Evolutionary conservation across 2,113 vertebrate species (phyloP).

Genomic region (Lophura nycthemera): DNA sequence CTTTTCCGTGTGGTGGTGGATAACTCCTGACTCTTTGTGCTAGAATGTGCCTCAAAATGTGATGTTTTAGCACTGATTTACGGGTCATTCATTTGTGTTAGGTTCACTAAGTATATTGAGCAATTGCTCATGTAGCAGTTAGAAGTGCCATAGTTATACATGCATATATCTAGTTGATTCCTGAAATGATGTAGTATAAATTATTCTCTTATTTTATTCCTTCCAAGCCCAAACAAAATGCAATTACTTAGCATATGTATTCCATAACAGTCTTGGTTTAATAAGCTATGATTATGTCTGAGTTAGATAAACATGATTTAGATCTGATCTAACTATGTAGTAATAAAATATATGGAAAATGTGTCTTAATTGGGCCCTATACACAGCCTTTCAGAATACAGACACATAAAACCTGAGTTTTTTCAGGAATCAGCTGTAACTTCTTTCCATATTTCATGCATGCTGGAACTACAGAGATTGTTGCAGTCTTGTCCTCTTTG

Average conservation of each 20-base stretch:
- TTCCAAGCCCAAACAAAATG: not conserved
- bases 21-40: not conserved
- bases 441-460: not conserved
- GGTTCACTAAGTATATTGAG: not conserved
- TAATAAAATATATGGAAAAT: not conserved
- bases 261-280: not conserved
- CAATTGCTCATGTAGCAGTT: not conserved
- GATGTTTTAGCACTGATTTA: not conserved
- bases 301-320: slow-evolving; percentile 24
- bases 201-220: not conserved
- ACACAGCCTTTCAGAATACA: not conserved
- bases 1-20: not conserved
- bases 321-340: not conserved
- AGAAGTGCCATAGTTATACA: not conserved
- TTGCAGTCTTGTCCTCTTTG: not conserved
- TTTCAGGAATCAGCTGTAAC: not conserved
- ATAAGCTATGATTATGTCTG: slow-evolving; percentile 12
- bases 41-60: not conserved
- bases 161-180: not conserved
- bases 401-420: not conserved
- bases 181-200: not conserved
- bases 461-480: not conserved
- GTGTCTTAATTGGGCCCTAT: not conserved
- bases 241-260: not conserved
- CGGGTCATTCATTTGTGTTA: not conserved